Evolutionary conservation across 2,113 vertebrate species (phyloP).

Genomic region (Pardalotus punctatus): DNA sequence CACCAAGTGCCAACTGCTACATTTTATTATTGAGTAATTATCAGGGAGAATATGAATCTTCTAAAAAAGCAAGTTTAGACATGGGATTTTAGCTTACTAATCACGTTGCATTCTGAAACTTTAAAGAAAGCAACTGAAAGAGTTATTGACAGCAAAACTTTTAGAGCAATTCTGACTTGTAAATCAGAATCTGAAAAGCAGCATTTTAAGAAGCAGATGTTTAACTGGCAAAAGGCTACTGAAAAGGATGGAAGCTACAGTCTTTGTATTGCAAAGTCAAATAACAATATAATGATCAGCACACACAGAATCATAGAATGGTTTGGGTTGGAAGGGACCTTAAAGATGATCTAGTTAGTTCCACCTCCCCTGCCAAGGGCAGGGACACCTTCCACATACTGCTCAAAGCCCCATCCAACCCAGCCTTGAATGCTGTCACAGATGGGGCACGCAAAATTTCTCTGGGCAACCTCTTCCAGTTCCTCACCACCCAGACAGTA

Average conservation of each 20-base stretch:
- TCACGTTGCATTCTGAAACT: neutral
- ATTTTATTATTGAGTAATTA: neutral
- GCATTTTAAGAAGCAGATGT: neutral
- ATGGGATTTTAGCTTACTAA: neutral
- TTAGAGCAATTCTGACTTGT: neutral
- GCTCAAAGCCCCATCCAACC: neutral
- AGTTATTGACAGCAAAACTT: neutral
- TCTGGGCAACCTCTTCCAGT: neutral
- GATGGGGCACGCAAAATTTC: neutral
- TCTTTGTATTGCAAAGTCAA: neutral
- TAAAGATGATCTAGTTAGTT: neutral
- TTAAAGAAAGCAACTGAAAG: neutral
- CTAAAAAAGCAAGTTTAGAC: neutral
- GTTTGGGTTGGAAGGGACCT: neutral
- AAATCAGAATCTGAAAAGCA: neutral
- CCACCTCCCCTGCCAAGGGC: neutral
- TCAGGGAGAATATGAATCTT: neutral
- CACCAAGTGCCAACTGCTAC: neutral
- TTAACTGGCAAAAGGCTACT: neutral
- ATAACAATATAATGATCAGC: neutral
- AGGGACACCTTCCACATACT: neutral
- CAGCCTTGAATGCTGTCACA: neutral
- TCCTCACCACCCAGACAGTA: neutral
- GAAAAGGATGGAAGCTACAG: neutral
- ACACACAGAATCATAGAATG: neutral